A percentile compares a stretch with the other conserved stretches of the same genome.
These are phyloP conservation scores for Epizoanthus ramosus DNA, from an alignment of 92 coral and sea anemone genomes.

Conservation along the genomic window DNA sequence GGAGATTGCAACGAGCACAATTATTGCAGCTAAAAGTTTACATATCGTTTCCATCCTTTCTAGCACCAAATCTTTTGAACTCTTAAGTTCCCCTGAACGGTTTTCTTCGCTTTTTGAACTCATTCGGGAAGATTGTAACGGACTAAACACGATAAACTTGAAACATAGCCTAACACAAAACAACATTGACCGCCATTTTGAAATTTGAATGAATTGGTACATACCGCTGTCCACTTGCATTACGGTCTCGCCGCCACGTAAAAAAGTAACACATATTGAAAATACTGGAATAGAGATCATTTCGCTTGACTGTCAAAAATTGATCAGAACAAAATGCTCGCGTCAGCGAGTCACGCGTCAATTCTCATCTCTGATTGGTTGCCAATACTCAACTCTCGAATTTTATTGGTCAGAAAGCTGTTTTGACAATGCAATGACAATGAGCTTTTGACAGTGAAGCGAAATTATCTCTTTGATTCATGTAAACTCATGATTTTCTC, in stretches of 20 bases:
- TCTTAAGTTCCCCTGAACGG: background rate
- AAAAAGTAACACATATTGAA: no score
- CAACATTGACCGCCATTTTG: conserved; percentile 23
- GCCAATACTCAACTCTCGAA: no score
- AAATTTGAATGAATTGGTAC: conserved; percentile 1
- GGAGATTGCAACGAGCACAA: conserved; percentile 66
- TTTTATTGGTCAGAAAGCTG: no score
- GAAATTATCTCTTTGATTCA: no score
- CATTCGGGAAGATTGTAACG: background rate
- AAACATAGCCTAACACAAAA: background rate
- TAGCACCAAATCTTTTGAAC: background rate
- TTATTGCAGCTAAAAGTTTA: conserved; percentile 72
- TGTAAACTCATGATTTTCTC: no score
- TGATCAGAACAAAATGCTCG: no score
- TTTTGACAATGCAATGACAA: no score
- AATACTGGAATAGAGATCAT: no score
- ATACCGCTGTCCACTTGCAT: conserved; percentile 25
- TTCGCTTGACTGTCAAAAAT: no score
- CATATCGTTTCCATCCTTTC: conserved; percentile 66
- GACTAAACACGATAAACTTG: background rate
- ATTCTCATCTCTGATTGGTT: no score
- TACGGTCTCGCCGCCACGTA: conserved; percentile 36
- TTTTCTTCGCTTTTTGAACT: background rate
- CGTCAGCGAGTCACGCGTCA: no score
- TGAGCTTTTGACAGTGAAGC: no score